Evolutionary conservation across 2,113 vertebrate species (phyloP), one percentile per base, ranked within the genome.

Genomic region (Columba livia): DNA sequence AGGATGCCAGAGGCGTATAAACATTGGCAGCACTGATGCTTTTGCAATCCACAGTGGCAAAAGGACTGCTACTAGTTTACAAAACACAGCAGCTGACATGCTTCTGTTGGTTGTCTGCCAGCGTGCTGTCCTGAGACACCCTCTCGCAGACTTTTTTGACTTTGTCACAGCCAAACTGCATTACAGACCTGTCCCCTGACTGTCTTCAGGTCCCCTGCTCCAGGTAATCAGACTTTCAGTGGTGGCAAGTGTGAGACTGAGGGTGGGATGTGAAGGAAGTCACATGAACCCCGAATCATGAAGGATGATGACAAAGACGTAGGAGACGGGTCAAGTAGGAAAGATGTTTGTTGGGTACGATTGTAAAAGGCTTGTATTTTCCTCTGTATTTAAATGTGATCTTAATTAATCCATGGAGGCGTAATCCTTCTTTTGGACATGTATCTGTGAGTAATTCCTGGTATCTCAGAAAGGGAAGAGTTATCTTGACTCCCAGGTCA

Each of bases 21-120:
- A 92, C 93, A 93, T 86, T 97, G 95, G 86, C 94, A 95, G 57
- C 24, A 36, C 32, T 66, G 79, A 89, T 1, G 60, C 31, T 92
- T 94, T 79, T 93, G 83, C 85, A 96, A 69, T 36, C 67, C 84
- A 61, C 2, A 6, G 60, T 47, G 78, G 62, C 83, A 74, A 82
- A 81, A 85, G 85, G 64, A 89, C 88, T 79, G 74, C 73, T 93
- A 66, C 44, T 78, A 38, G 85, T 92, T 95, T 88, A 96, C 80
- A 92, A 94, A 95, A 64, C 57, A 70, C 75, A 89, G 89, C n/a
- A 34, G 71, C 71, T 92, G 89, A 93, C 78, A 83, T 0, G 10
- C 56, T 95, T 16, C 82, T 56, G 67, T 83, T 91, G 94, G 89
- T 90, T 89, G 85, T 61, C 69, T 78, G 89, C 88, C 90, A 94